A percentile compares a stretch with the other conserved stretches of the same genome.
phyloP scores from a whole-genome alignment of 2,888 invertebrate genomes.

The Pyrrhosoma nymphula region DNA sequence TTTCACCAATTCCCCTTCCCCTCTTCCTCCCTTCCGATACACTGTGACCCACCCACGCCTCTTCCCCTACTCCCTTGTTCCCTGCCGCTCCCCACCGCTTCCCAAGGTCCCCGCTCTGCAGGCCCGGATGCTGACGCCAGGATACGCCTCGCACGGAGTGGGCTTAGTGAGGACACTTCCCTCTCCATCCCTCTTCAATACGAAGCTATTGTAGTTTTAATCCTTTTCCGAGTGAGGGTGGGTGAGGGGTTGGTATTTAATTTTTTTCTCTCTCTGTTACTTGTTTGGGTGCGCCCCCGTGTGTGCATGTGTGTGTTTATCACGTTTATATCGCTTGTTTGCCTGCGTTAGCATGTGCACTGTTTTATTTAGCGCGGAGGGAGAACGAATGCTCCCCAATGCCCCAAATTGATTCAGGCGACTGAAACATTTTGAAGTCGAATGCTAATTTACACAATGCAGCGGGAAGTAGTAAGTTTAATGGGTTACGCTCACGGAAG shows the following conservation, averaged over 20 bases:
- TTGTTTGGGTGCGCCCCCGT: background rate
- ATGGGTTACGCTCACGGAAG: background rate
- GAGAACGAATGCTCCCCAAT: conserved; percentile 17
- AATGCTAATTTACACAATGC: background rate
- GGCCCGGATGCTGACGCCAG: background rate
- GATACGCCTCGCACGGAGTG: background rate
- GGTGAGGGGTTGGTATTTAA: background rate
- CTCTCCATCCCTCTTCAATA: background rate
- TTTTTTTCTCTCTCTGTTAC: background rate
- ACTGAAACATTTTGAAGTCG: conserved; percentile 5
- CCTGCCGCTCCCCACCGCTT: background rate
- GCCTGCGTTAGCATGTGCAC: conserved; percentile 13
- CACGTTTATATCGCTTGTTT: conserved; percentile 38
- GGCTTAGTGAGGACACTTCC: conserved; percentile 31
- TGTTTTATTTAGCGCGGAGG: background rate
- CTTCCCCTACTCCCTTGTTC: background rate
- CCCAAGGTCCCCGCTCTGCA: background rate
- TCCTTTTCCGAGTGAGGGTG: conserved; percentile 41
- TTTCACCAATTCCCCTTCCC: background rate
- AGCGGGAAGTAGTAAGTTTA: conserved; percentile 3
- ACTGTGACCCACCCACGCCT: background rate
- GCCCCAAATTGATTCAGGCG: conserved; percentile 26
- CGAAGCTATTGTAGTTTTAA: conserved; percentile 63
- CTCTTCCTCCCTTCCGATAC: background rate
- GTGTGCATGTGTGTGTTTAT: background rate